Conservation (phyloP, 2,888 invertebrate species). For the Hemicrepidius hirtus region DNA sequence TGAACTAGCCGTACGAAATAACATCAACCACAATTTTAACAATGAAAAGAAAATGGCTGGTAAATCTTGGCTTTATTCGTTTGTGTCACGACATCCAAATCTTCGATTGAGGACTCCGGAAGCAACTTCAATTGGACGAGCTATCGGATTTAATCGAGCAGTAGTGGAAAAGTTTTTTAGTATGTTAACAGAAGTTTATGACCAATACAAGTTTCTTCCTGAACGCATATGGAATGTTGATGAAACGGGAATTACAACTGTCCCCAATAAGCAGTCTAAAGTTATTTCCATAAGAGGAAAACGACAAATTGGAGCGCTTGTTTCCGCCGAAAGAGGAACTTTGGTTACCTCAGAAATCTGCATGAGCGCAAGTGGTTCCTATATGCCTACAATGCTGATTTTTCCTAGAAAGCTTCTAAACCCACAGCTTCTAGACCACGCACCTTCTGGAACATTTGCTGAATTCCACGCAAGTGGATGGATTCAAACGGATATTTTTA, state of each 20-base stretch:
- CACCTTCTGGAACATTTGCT: too few relatives aligned
- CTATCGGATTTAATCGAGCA: slow-evolving; percentile 62
- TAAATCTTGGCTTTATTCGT: slow-evolving; percentile 61
- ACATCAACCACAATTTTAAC: slow-evolving; percentile 61
- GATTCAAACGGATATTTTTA: slow-evolving; percentile 48
- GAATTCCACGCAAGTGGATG: slow-evolving; percentile 59
- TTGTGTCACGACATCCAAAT: slow-evolving; percentile 56
- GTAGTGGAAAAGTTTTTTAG: slow-evolving; percentile 55
- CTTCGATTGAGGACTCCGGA: slow-evolving; percentile 53
- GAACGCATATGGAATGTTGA: slow-evolving; percentile 58
- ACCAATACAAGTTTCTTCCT: slow-evolving; percentile 58
- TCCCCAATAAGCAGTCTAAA: slow-evolving; percentile 53
- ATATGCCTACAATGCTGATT: too few relatives aligned
- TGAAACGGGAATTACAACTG: slow-evolving; percentile 59
- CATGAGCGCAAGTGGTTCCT: slow-evolving; percentile 60
- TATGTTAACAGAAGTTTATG: slow-evolving; percentile 55
- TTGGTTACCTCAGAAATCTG: slow-evolving; percentile 60
- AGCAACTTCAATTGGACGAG: slow-evolving; percentile 59
- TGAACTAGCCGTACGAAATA: slow-evolving; percentile 60
- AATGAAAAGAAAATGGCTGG: slow-evolving; percentile 55
- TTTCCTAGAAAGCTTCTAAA: slow-evolving; percentile 3
- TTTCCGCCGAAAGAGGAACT: slow-evolving; percentile 62
- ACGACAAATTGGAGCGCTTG: slow-evolving; percentile 56
- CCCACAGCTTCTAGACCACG: slow-evolving; percentile 4
- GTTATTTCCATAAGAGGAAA: slow-evolving; percentile 51